phyloP scores from a whole-genome alignment of 2,113 vertebrate species.

The Indicator maculatus region DNA sequence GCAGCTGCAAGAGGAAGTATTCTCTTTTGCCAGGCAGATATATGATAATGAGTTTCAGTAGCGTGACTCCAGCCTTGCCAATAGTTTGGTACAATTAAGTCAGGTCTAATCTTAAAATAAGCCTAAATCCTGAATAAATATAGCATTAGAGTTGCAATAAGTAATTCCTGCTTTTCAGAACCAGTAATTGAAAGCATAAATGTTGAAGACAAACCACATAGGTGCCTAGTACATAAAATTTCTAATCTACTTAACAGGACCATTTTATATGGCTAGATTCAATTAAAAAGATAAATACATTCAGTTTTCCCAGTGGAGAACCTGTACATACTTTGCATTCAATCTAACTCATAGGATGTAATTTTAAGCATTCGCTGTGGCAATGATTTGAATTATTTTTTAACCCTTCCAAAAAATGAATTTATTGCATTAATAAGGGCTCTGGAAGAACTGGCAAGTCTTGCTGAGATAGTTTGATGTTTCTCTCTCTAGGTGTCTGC shows the following conservation, averaged over 20 bases:
- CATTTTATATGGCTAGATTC: constrained; percentile 57
- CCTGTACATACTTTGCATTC: constrained; percentile 50
- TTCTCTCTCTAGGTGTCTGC: background rate
- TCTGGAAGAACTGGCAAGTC: background rate
- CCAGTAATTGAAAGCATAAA: constrained; percentile 50
- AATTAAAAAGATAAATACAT: constrained; percentile 73
- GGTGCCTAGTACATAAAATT: constrained; percentile 39
- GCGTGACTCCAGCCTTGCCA: constrained; percentile 8
- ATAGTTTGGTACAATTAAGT: constrained; percentile 70
- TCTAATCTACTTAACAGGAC: constrained; percentile 77
- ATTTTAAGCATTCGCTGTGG: constrained; percentile 36
- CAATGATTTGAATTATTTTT: constrained; percentile 15
- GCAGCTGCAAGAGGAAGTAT: background rate
- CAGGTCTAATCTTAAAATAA: constrained; percentile 71
- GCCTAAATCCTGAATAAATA: constrained; percentile 71
- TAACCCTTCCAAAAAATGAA: constrained; percentile 1
- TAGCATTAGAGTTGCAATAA: constrained; percentile 52
- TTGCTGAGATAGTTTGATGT: background rate
- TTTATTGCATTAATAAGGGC: constrained; percentile 21
- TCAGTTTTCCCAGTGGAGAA: constrained; percentile 54
- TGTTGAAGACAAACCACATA: constrained; percentile 53
- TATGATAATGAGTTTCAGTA: constrained; percentile 10
- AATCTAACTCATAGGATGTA: constrained; percentile 9
- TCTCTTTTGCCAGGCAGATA: background rate
- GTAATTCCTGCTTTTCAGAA: constrained; percentile 67